A percentile compares a stretch with the other conserved stretches of the same genome.
phyloP scores from a whole-genome alignment of 2,113 vertebrate species.

The Ptilonorhynchus violaceus region DNA sequence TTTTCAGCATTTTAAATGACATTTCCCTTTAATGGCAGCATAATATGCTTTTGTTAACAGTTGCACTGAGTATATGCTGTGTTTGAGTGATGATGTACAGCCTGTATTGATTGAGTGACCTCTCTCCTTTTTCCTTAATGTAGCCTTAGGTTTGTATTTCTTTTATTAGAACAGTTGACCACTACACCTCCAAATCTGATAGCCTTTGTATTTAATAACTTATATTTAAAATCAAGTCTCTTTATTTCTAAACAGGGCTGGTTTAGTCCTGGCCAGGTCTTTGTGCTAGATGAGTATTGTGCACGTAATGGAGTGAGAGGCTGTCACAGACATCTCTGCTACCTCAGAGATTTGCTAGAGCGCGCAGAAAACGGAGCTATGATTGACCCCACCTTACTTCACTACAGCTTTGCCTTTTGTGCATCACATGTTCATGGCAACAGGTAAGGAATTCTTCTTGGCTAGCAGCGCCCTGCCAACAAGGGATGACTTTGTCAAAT shows the following conservation, averaged over 20 bases:
- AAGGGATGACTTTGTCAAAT: conserved; percentile 42
- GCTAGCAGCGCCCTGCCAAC: conserved; percentile 21
- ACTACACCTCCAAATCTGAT: conserved; percentile 27
- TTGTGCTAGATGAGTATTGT: conserved; percentile 97
- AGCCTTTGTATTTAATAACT: conserved; percentile 38
- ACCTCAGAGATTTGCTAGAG: conserved; percentile 94
- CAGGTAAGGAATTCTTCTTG: conserved; percentile 78
- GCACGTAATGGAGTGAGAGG: conserved; percentile 95
- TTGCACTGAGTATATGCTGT: conserved; percentile 1
- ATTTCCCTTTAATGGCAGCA: conserved; percentile 9
- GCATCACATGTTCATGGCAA: conserved; percentile 98
- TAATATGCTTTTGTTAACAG: neutral
- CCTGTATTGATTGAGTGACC: neutral
- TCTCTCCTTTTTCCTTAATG: neutral
- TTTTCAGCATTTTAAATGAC: neutral
- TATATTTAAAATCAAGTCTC: conserved; percentile 74
- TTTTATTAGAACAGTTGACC: conserved; percentile 35
- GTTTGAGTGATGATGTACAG: neutral
- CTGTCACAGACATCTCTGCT: conserved; percentile 96
- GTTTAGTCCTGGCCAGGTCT: conserved; percentile 99
- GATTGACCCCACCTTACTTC: conserved; percentile 98
- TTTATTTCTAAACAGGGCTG: conserved; percentile 86
- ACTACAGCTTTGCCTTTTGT: conserved; percentile 99
- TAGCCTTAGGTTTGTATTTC: conserved; percentile 5
- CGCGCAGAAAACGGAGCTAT: conserved; percentile 97